These are phyloP conservation scores for Drymonia ruficornis DNA, from an alignment of 2,888 invertebrate genomes.

Conservation along the genomic window DNA sequence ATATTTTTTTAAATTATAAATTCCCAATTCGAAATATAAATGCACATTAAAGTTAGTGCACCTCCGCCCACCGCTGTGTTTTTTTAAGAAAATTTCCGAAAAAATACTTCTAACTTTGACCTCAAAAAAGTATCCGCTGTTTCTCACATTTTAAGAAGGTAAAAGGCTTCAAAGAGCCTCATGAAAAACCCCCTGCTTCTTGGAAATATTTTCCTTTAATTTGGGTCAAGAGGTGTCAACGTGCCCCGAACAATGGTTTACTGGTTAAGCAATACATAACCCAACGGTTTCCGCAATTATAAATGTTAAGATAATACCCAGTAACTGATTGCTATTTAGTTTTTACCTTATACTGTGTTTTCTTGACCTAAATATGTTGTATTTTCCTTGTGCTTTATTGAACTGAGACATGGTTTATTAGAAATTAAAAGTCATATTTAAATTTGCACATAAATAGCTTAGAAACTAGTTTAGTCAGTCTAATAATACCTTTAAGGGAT, in stretches of 20 bases:
- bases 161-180: too few species aligned
- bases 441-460: not conserved
- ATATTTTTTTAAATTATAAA: slow-evolving; percentile 15
- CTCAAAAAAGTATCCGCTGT: too few species aligned
- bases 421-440: too few species aligned
- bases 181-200: too few species aligned
- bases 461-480: too few species aligned
- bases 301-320: slow-evolving; percentile 16
- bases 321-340: not conserved
- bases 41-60: not conserved
- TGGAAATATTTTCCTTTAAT: not conserved
- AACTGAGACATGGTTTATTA: too few species aligned
- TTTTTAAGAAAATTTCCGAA: too few species aligned
- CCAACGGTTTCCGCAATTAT: slow-evolving; percentile 50
- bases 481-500: too few species aligned
- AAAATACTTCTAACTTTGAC: too few species aligned
- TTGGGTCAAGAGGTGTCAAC: slow-evolving; percentile 31
- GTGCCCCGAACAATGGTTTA: slow-evolving; percentile 21
- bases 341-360: not conserved
- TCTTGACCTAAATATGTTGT: slow-evolving; percentile 1
- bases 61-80: too few species aligned
- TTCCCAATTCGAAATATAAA: slow-evolving; percentile 11
- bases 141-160: too few species aligned
- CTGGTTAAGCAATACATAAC: slow-evolving; percentile 43
- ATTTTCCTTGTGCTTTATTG: not conserved